Evolutionary conservation across 1,140 invertebrate species (phyloP).

Genomic region (Achatina immaculata): DNA sequence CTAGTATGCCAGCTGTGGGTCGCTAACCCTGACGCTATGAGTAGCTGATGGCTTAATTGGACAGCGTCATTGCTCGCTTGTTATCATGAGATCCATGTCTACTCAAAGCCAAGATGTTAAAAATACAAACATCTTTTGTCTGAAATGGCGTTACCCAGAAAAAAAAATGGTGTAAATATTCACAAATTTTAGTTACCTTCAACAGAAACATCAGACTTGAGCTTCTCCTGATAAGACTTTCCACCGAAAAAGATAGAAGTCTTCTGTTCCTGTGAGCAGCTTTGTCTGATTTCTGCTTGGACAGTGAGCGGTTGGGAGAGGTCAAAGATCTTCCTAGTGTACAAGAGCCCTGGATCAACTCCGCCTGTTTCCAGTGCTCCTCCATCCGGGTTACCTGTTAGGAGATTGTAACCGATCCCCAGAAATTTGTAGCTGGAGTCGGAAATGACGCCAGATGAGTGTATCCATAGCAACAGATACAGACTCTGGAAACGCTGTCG

Average conservation of each 20-base stretch:
- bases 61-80: too few species aligned
- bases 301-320: conserved; percentile 38
- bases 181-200: conserved; percentile 46
- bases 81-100: too few species aligned
- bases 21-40: too few species aligned
- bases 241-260: conserved; percentile 44
- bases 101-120: too few species aligned
- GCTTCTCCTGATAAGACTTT: conserved; percentile 52
- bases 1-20: too few species aligned
- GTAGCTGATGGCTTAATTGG: too few species aligned
- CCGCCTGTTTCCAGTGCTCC: conserved; percentile 41
- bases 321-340: conserved; percentile 45
- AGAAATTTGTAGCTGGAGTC: conserved; percentile 41
- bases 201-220: conserved; percentile 37
- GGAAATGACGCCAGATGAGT: too few species aligned
- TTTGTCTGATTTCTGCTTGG: conserved; percentile 42
- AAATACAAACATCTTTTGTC: too few species aligned
- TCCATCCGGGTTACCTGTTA: conserved; percentile 51
- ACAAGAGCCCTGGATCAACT: conserved; percentile 46
- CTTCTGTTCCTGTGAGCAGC: conserved; percentile 30
- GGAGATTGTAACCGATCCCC: conserved; percentile 51
- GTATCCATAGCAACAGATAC: too few species aligned
- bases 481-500: too few species aligned
- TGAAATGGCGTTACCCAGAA: too few species aligned
- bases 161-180: too few species aligned